phyloP scores from a whole-genome alignment of 2,113 vertebrate species.

The Gavialis gangeticus region DNA sequence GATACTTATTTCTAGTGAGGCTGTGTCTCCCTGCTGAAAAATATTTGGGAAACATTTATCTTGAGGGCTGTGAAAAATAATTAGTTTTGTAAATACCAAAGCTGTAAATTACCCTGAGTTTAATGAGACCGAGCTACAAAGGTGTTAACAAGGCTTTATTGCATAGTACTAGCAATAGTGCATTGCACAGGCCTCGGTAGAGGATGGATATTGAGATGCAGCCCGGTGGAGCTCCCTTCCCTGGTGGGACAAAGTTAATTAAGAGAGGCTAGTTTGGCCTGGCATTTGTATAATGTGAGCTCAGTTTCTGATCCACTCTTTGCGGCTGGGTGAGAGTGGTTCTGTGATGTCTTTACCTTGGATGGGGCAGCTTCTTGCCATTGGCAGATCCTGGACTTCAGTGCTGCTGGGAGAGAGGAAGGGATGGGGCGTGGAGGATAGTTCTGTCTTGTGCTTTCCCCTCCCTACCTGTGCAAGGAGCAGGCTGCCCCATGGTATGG shows the following conservation, averaged over 20 bases:
- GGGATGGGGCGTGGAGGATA: not conserved
- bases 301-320: not conserved
- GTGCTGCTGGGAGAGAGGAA: not conserved
- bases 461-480: not conserved
- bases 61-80: conserved; percentile 57
- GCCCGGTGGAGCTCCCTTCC: not conserved
- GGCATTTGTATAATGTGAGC: not conserved
- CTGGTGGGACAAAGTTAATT: not conserved
- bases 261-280: not conserved
- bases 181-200: rapidly evolving
- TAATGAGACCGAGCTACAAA: conserved; percentile 53
- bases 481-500: not conserved
- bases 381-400: no score
- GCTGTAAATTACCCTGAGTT: conserved; percentile 62
- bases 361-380: no score
- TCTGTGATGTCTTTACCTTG: no score
- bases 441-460: not conserved
- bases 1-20: not conserved
- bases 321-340: not conserved
- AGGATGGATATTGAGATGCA: not conserved
- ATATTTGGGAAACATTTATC: conserved; percentile 70
- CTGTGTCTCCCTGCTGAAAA: not conserved
- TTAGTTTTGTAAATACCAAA: conserved; percentile 70
- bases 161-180: not conserved
- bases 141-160: conserved; percentile 49